Evolutionary conservation across 2,797 vertebrate species (phyloP).

Genomic region (Lerista edwardsae): DNA sequence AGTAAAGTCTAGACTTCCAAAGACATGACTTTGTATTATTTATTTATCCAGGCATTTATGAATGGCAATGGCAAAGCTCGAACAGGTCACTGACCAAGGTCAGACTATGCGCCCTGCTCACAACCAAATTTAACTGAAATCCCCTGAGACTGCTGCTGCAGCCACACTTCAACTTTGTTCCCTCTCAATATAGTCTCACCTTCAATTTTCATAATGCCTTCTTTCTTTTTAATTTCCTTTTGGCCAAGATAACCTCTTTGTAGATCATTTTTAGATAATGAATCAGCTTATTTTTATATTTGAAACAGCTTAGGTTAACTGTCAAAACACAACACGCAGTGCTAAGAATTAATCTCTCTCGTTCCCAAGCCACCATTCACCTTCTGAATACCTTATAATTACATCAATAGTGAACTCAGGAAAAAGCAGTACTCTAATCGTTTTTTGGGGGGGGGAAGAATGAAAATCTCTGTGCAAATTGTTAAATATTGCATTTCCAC

Average conservation of each 20-base stretch:
- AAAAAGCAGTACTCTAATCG: constrained; percentile 46
- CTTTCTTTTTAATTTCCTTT: constrained; percentile 34
- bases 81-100: neutral
- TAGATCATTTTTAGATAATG: constrained; percentile 32
- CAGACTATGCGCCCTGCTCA: neutral
- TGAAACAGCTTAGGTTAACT: constrained; percentile 58
- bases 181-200: constrained; percentile 25
- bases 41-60: too few relatives aligned
- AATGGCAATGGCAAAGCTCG: neutral
- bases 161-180: constrained; percentile 7
- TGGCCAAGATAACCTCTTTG: constrained; percentile 42
- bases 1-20: constrained; percentile 2
- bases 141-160: neutral
- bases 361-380: constrained; percentile 54
- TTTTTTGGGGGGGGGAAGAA: constrained; percentile 36
- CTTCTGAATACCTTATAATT: constrained; percentile 65
- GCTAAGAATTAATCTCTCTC: constrained; percentile 56
- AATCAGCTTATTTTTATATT: constrained; percentile 47
- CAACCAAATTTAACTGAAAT: constrained; percentile 23
- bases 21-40: neutral
- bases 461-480: constrained; percentile 48
- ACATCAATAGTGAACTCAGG: constrained; percentile 36
- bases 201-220: constrained; percentile 35
- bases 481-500: constrained; percentile 59
- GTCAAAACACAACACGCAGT: constrained; percentile 54